Base-by-base conservation (phyloP, 2,113 vertebrate genomes). In the Neolamprologus modestus region DNA sequence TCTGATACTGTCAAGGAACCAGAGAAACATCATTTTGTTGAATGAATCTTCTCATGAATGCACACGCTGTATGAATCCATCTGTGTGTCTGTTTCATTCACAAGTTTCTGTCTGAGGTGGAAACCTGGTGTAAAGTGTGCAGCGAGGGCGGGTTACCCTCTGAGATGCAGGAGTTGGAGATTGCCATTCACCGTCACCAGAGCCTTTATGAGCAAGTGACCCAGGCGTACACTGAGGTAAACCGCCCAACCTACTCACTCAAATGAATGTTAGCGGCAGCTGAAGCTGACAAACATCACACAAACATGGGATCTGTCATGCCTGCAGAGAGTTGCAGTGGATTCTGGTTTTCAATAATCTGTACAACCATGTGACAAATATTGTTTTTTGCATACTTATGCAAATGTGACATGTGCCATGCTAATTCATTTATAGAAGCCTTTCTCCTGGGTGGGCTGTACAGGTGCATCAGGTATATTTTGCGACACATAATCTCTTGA, bases 101-200 rank as follows among this genome's bases (percentile, higher is more conserved):
- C 79, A 90, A 99, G 99, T 99, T 99, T 93, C 96, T 99, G 83
- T 98, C 98, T 1, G 98, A 98, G 92, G 98, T 99, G 92, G 99
- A 99, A 19, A 96, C 98, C 24, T 99, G 99, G 99, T 99, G 98
- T 93, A 99, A 98, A 94, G 98, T 99, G 90, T 99, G 99, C 95
- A 99, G 97, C 7, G 99, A 99, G 76, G 99, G 99, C 19, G 98
- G 98, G 11, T 94, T 99, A 19, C 98, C 98, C 0, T 97, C 98
- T 0, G 98, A 98, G 94, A 99, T 99, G 98, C 98, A 99, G 93
- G 98, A 98, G 90, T 96, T 99, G 93, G 99, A 99, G 91, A 85
- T 98, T 90, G 98, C 98, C 59, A 99, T 99, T 93, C 98, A 99
- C 91, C 99, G 98, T 73, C 99, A 99, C 93, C 99, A 99, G 95